These are phyloP conservation scores for Anoplolepis gracilipes DNA, from an alignment of 1,140 invertebrate genomes.

Conservation along the genomic window DNA sequence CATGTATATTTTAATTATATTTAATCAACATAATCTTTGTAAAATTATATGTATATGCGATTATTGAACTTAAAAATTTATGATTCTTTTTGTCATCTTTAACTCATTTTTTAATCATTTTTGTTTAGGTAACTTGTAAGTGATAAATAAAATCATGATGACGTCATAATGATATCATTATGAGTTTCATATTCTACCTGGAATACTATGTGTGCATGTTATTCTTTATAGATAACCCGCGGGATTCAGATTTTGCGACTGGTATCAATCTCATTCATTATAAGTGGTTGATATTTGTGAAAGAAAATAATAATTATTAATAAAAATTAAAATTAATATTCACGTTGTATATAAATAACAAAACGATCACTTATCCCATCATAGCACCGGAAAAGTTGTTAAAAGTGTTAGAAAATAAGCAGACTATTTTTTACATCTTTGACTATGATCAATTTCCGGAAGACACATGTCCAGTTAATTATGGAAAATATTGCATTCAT, in stretches of 20 bases:
- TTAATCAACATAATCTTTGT: too few relatives aligned
- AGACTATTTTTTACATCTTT: constrained; percentile 46
- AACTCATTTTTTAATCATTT: too few relatives aligned
- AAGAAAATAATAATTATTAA: background rate
- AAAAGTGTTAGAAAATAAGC: background rate
- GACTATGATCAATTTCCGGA: constrained; percentile 35
- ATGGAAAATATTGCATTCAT: constrained; percentile 32
- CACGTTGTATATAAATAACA: background rate
- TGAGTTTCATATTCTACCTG: too few relatives aligned
- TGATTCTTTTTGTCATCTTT: too few relatives aligned
- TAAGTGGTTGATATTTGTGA: constrained; percentile 7
- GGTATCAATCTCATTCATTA: constrained; percentile 20
- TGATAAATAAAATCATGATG: too few relatives aligned
- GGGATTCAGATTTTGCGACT: background rate
- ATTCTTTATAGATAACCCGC: background rate
- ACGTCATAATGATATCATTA: too few relatives aligned
- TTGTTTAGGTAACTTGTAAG: too few relatives aligned
- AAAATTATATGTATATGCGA: too few relatives aligned
- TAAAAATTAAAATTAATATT: background rate
- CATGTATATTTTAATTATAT: too few relatives aligned
- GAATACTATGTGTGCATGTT: background rate
- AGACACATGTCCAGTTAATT: background rate
- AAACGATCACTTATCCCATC: background rate
- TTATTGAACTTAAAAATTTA: too few relatives aligned
- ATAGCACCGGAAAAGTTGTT: background rate